phyloP scores from a whole-genome alignment of 2,113 vertebrate genomes.

The Oenanthe melanoleuca region DNA sequence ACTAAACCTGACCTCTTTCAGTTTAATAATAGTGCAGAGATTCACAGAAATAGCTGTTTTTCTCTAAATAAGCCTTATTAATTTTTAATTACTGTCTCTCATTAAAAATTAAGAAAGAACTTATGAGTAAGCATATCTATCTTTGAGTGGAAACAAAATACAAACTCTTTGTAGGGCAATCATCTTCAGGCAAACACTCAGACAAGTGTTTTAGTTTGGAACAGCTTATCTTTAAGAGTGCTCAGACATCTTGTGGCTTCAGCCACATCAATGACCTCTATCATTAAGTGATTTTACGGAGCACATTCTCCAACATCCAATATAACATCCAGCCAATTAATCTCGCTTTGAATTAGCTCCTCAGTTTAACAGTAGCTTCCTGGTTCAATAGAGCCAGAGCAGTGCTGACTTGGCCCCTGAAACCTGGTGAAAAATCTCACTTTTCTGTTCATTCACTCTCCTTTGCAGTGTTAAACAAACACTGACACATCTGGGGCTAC shows the following conservation, averaged over 20 bases:
- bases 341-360: background rate
- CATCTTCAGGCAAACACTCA: background rate
- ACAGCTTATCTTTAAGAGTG: background rate
- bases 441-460: background rate
- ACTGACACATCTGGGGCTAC: background rate
- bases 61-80: conserved; percentile 1
- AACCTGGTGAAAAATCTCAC: background rate
- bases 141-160: background rate
- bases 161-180: background rate
- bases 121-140: background rate
- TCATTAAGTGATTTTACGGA: background rate
- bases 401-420: background rate
- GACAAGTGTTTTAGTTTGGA: background rate
- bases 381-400: background rate
- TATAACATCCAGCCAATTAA: background rate
- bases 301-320: background rate
- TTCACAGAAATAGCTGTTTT: background rate
- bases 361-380: background rate
- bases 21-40: background rate
- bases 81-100: background rate
- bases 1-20: background rate
- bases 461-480: background rate
- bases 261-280: background rate
- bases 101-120: conserved; percentile 22
- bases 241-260: background rate